Percentiles rank a stretch among this genome's conserved stretches.
Conservation (phyloP, 2,888 invertebrate species). For the Boloria selene region DNA sequence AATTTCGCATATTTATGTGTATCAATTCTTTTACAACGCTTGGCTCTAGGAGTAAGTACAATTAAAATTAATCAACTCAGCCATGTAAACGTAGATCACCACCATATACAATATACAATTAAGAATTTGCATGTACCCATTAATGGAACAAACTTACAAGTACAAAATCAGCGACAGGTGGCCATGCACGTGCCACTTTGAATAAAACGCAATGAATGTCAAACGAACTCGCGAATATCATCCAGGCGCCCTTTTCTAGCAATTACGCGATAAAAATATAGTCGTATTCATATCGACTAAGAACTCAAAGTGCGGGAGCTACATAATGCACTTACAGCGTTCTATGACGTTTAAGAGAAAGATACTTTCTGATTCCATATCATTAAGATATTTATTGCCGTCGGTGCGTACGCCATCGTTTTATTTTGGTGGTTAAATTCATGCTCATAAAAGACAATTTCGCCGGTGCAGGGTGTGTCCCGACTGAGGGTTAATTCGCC, state of each 20-base stretch:
- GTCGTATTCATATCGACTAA: conserved; percentile 51
- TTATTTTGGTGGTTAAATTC: conserved; percentile 61
- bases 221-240: conserved; percentile 60
- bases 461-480: conserved; percentile 45
- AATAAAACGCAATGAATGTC: conserved; percentile 81
- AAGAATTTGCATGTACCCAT: conserved; percentile 46
- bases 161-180: conserved; percentile 78
- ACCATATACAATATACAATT: conserved; percentile 31
- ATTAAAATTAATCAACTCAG: conserved; percentile 1
- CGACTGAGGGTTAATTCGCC: conserved; percentile 70
- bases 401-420: conserved; percentile 52
- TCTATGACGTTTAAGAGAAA: conserved; percentile 50
- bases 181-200: conserved; percentile 74
- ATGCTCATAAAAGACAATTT: conserved; percentile 63
- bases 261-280: conserved; percentile 17
- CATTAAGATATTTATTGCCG: conserved; percentile 80
- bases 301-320: conserved; percentile 51
- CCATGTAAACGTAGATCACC: conserved; percentile 7
- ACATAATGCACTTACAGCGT: conserved; percentile 52
- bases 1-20: no score
- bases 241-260: conserved; percentile 44
- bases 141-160: conserved; percentile 55
- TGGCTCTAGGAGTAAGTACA: neutral
- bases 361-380: conserved; percentile 82
- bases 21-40: no score